A percentile compares a stretch with the other conserved stretches of the same genome.
These are phyloP conservation scores for Zelostemma sp. DNA, from an alignment of 1,140 invertebrate species.

Conservation along the genomic window DNA sequence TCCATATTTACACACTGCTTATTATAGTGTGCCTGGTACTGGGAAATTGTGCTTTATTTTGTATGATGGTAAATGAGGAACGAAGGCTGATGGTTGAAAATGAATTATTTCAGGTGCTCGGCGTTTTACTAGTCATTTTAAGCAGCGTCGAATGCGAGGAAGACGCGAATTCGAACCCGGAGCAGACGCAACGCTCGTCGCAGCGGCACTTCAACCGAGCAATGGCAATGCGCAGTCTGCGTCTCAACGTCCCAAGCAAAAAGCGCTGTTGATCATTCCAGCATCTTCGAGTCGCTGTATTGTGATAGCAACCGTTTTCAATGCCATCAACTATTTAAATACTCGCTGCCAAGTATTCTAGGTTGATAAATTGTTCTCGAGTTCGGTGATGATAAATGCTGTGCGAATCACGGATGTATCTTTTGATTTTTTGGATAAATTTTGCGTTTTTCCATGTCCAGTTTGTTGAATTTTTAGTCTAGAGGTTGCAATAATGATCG, in stretches of 20 bases:
- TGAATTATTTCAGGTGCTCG: conserved; percentile 79
- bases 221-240: conserved; percentile 86
- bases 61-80: no score
- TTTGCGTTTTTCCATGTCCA: background rate
- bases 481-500: no score
- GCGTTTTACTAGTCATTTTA: conserved; percentile 84
- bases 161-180: conserved; percentile 73
- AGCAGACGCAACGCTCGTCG: conserved; percentile 75
- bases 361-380: background rate
- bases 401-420: background rate
- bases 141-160: conserved; percentile 73
- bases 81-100: no score
- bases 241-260: conserved; percentile 70
- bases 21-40: conserved; percentile 88
- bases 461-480: background rate
- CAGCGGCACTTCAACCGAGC: conserved; percentile 86
- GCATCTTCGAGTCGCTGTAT: conserved; percentile 39
- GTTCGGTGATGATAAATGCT: background rate
- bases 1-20: conserved; percentile 85
- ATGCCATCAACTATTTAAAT: conserved; percentile 52
- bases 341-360: conserved; percentile 56
- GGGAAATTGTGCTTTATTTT: conserved; percentile 35
- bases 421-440: background rate
- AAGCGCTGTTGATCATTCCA: conserved; percentile 65
- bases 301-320: conserved; percentile 54